These are phyloP conservation scores for Drosophila subsilvestris DNA, from an alignment of 2,888 invertebrate genomes.

Conservation along the genomic window DNA sequence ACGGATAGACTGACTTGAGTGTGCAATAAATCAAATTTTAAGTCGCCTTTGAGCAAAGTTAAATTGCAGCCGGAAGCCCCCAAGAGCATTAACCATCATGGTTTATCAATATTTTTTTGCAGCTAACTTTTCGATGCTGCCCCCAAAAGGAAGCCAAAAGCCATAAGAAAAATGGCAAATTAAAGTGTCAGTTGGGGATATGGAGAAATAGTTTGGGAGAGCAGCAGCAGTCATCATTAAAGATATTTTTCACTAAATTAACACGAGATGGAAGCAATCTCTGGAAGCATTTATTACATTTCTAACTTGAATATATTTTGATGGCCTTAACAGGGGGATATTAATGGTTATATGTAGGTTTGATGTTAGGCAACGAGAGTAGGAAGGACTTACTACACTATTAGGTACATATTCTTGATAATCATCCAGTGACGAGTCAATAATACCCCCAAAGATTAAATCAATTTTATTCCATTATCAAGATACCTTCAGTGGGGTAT, in stretches of 20 bases:
- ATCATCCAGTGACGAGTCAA: neutral
- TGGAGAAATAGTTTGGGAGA: neutral
- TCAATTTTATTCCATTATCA: neutral
- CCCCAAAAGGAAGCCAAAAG: constrained; percentile 29
- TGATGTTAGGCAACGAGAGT: too few species aligned
- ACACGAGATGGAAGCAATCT: neutral
- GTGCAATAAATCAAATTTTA: constrained; percentile 74
- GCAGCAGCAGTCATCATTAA: constrained; percentile 5
- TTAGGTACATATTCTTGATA: too few species aligned
- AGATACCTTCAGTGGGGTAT: too few species aligned
- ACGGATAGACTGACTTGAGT: constrained; percentile 19
- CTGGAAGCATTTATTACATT: neutral
- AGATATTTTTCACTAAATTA: constrained; percentile 17
- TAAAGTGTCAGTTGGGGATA: constrained; percentile 30
- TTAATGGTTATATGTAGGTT: too few species aligned
- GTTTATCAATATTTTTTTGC: constrained; percentile 54
- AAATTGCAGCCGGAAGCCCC: constrained; percentile 72
- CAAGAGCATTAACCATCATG: constrained; percentile 48
- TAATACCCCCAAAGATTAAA: too few species aligned
- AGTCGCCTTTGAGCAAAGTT: constrained; percentile 74
- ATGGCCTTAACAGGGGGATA: neutral
- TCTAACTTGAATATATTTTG: neutral
- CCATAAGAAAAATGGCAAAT: constrained; percentile 31
- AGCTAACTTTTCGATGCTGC: constrained; percentile 26
- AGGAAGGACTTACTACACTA: too few species aligned